phyloP scores from a whole-genome alignment of 2,797 vertebrate species.

The Salarias fasciatus region DNA sequence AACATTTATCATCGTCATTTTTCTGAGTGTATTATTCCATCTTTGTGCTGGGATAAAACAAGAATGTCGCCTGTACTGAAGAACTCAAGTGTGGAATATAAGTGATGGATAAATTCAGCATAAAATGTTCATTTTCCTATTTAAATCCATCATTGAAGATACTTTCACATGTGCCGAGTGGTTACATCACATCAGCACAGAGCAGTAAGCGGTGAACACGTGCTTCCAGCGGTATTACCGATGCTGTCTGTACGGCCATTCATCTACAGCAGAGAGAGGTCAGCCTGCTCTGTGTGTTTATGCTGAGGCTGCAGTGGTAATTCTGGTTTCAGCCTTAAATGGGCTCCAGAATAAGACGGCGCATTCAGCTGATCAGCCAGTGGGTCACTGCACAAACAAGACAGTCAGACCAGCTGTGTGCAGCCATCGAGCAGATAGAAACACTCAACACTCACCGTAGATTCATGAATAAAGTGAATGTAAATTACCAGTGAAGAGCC shows the following conservation, averaged over 20 bases:
- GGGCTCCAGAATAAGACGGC: constrained; percentile 23
- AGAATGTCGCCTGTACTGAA: no score
- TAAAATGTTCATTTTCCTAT: background rate
- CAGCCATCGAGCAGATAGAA: no score
- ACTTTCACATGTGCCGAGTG: constrained; percentile 22
- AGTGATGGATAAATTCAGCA: no score
- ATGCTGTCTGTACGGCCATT: constrained; percentile 7
- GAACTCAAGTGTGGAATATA: no score
- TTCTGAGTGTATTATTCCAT: no score
- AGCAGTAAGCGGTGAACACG: constrained; percentile 9
- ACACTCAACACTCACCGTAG: background rate
- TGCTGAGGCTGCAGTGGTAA: constrained; percentile 24
- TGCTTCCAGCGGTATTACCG: constrained; percentile 20
- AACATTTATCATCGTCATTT: no score
- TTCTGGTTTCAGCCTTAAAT: constrained; percentile 12
- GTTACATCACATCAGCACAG: background rate
- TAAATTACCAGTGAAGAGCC: constrained; percentile 19
- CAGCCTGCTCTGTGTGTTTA: constrained; percentile 11
- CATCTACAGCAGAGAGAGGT: constrained; percentile 19
- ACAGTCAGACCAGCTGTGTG: background rate
- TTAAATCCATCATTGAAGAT: background rate
- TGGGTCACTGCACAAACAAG: constrained; percentile 1
- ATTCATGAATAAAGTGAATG: constrained; percentile 13
- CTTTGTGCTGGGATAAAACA: no score
- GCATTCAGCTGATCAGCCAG: constrained; percentile 6